phyloP scores from a whole-genome alignment of 2,888 invertebrate species.

The Catocala sponsa region DNA sequence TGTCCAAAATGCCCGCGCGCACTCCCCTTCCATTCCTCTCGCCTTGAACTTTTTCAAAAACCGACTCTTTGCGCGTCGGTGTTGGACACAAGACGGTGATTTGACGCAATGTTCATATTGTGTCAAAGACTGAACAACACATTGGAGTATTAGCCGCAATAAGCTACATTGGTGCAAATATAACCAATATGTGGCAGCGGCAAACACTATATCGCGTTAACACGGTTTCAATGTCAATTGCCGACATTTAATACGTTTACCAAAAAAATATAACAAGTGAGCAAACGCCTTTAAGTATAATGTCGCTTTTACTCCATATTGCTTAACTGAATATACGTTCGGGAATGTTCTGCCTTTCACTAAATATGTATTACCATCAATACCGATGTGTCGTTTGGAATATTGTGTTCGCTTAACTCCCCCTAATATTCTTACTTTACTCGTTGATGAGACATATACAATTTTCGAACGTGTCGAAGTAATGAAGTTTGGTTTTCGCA shows the following conservation, averaged over 20 bases:
- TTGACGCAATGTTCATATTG: no score
- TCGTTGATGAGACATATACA: not conserved
- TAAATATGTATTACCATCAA: not conserved
- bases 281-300: conserved; percentile 3
- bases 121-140: no score
- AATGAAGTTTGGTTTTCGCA: not conserved
- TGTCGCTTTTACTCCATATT: conserved; percentile 6
- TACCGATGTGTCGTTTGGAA: not conserved
- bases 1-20: no score
- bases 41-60: no score
- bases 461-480: not conserved
- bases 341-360: not conserved
- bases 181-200: no score
- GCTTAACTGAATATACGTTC: conserved; percentile 1
- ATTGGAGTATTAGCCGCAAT: no score
- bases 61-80: no score
- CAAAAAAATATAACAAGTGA: not conserved
- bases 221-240: no score
- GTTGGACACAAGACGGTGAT: no score
- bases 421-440: not conserved
- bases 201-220: no score
- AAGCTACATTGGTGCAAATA: no score
- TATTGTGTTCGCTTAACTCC: not conserved
- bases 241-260: not conserved
- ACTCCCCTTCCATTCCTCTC: no score